Evolutionary conservation across 2,888 invertebrate genomes (phyloP).

Genomic region (Agelastica alni): DNA sequence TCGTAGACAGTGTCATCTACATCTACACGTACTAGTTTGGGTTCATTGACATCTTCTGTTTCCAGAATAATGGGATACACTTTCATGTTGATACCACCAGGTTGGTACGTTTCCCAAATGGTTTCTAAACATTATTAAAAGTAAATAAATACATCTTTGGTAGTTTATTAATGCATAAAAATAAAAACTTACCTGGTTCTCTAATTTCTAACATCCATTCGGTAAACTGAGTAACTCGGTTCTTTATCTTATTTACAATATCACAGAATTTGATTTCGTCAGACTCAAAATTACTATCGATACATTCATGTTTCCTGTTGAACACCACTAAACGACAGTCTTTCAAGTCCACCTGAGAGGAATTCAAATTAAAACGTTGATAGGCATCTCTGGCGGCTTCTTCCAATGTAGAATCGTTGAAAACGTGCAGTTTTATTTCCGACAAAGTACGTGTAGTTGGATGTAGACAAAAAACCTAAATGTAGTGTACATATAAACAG

Average conservation of each 20-base stretch:
- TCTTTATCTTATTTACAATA: slow-evolving; percentile 30
- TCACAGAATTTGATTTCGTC: slow-evolving; percentile 59
- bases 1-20: slow-evolving; percentile 62
- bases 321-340: slow-evolving; percentile 75
- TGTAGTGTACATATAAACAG: too few relatives aligned
- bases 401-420: slow-evolving; percentile 62
- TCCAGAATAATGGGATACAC: slow-evolving; percentile 67
- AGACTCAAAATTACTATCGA: slow-evolving; percentile 70
- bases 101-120: slow-evolving; percentile 65
- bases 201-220: slow-evolving; percentile 72
- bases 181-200: slow-evolving; percentile 56
- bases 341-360: slow-evolving; percentile 62
- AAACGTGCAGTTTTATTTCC: slow-evolving; percentile 63
- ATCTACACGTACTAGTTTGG: slow-evolving; percentile 64
- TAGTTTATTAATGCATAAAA: not conserved
- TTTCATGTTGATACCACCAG: slow-evolving; percentile 65
- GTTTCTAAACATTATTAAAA: slow-evolving; percentile 42
- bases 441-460: slow-evolving; percentile 61
- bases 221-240: slow-evolving; percentile 51
- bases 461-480: slow-evolving; percentile 59
- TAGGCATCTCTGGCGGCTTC: slow-evolving; percentile 67
- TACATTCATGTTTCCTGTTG: slow-evolving; percentile 65
- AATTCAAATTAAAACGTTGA: slow-evolving; percentile 63
- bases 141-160: not conserved
- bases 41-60: slow-evolving; percentile 65